Evolutionary conservation across 2,888 invertebrate genomes (phyloP).

Genomic region (Resseliella maxima): DNA sequence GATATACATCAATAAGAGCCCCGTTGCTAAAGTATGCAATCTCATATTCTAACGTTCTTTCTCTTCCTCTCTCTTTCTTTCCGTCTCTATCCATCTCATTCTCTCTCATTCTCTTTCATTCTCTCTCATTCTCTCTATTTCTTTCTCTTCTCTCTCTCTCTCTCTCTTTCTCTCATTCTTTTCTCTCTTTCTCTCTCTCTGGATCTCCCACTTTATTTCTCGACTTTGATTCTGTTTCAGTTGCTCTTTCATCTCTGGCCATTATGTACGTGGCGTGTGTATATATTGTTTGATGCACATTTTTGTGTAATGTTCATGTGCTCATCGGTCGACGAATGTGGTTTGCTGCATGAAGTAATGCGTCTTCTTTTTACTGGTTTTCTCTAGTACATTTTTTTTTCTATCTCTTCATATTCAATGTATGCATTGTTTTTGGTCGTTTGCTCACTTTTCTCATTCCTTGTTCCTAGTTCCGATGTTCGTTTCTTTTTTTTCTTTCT

Average conservation of each 20-base stretch:
- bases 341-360: conserved; percentile 53
- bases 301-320: conserved; percentile 19
- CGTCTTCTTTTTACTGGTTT: conserved; percentile 22
- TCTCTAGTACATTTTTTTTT: conserved; percentile 32
- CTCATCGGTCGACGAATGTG: conserved; percentile 45
- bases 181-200: too few relatives aligned
- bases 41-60: neutral
- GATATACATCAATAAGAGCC: conserved; percentile 36
- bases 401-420: too few relatives aligned
- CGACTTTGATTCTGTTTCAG: neutral
- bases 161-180: too few relatives aligned
- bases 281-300: conserved; percentile 13
- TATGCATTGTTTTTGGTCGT: conserved; percentile 8
- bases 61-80: neutral
- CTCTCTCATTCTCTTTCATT: too few relatives aligned
- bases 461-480: too few relatives aligned
- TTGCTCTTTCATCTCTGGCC: neutral
- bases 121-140: neutral
- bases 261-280: neutral
- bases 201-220: neutral
- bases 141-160: neutral
- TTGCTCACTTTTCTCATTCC: neutral
- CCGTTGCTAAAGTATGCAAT: neutral
- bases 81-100: neutral
- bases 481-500: too few relatives aligned